Base-by-base conservation (phyloP, 2,113 vertebrate genomes). In the Chelonoidis abingdonii region DNA sequence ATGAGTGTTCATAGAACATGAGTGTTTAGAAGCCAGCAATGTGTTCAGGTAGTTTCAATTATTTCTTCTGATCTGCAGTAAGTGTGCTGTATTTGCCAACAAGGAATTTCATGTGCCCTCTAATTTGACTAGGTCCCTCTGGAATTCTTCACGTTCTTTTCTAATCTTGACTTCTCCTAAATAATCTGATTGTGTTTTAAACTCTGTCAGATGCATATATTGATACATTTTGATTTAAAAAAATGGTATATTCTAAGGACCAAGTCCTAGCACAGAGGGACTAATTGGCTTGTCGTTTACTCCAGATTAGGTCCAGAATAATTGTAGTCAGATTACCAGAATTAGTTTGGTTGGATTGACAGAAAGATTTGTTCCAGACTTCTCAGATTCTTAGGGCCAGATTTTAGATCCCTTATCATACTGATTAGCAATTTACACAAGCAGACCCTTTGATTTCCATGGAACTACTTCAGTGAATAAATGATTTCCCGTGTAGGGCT, bases 381-480 rank as follows among this genome's bases (percentile, higher is more conserved):
- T 56, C 52, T 38, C 27, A 3, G 31, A 2, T 1, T 44, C 21
- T 47, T 27, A 52, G 24, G 27, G 52, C 10, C 50, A n/a, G 17
- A 0, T 49, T 87, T 44, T 22, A 29, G 90, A 29, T 35, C 19
- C 0, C 0, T 19, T 57, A 29, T 11, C 7, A 2, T 10, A 27
- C 8, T 59, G 38, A 29, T 50, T 35, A 80, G 54, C 29, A 21
- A 21, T 1, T 57, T 86, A 80, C 89, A 17, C 14, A 24, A 49
- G 13, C 86, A 82, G 44, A 25, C 3, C 0, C 2, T 3, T 57
- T 83, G 38, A 72, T 90, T 92, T 91, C 56, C 47, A 69, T n/a
- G n/a, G 41, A 92, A 24, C 7, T 57, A 1, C 56, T 12, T 6
- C 87, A 80, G 49, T 89, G 21, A 31, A 14, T 49, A 93, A 59